These are phyloP conservation scores for Tetramorium parvispinum DNA, from an alignment of 1,140 invertebrate species.

Conservation along the genomic window DNA sequence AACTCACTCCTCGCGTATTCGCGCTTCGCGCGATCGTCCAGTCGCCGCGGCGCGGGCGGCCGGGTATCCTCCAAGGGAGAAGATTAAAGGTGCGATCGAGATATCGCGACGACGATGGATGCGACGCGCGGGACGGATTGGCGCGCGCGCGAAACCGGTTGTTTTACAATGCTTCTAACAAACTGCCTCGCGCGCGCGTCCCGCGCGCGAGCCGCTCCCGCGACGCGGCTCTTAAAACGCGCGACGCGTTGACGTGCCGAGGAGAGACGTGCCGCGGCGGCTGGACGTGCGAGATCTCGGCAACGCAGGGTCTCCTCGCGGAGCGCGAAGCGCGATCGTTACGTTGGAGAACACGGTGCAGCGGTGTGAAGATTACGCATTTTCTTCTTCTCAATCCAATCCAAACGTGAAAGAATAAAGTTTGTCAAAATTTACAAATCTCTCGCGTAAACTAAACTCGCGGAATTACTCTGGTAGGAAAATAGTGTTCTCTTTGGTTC, in stretches of 20 bases:
- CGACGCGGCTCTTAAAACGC: conserved; percentile 11
- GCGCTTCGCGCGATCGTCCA: neutral
- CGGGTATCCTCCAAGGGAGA: neutral
- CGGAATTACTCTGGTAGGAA: neutral
- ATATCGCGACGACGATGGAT: neutral
- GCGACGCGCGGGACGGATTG: neutral
- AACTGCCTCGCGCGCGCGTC: conserved; percentile 12
- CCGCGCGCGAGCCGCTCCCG: neutral
- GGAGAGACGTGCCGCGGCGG: neutral
- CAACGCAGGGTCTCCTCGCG: conserved; percentile 3
- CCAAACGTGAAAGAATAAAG: neutral
- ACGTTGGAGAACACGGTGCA: neutral
- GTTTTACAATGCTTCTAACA: conserved; percentile 53
- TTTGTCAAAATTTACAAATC: neutral
- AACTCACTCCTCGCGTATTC: neutral
- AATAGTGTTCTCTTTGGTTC: neutral
- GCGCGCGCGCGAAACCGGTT: conserved; percentile 13
- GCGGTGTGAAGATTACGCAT: neutral
- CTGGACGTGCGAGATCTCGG: neutral
- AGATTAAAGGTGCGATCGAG: neutral
- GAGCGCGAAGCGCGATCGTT: neutral
- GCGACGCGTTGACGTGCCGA: conserved; percentile 11
- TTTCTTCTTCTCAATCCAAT: neutral
- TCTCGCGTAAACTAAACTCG: neutral
- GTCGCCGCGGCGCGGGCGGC: neutral